Evolutionary conservation across 2,113 vertebrate species (phyloP), one percentile per base, ranked within the genome.

Genomic region (Ptychochromis oligacanthus): DNA sequence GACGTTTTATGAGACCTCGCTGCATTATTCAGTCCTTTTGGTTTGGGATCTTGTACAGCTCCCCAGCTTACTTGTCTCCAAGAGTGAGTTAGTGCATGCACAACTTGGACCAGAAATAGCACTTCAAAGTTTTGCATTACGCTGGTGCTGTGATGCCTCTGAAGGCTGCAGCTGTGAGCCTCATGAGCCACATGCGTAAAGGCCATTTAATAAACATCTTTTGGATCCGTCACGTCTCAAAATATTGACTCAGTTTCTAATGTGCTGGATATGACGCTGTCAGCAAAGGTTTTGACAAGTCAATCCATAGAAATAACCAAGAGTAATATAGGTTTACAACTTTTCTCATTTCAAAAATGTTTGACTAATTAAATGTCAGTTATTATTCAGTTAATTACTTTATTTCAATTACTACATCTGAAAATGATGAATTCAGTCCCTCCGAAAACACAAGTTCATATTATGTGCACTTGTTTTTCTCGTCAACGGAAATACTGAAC

Each of bases 211-310:
- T 88, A 92, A 94, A 94, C 93, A 87, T 88, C 70, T 88, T 88
- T 76, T 82, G 81, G 88, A 92, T 90, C 82, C 85, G 64, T 93
- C 93, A 90, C 85, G 88, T 90, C 91, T 90, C 91, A 92, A 84
- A 91, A 90, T 93, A 90, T 94, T 94, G 93, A 93, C 91, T 93
- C 90, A 56, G 85, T 91, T 91, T 94, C 91, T 90, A 90, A 84
- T 79, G 82, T 79, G 86, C 85, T 82, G 81, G 82, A 87, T 91
- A 61, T 80, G 92, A 87, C 64, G 86, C 92, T 94, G 95, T 95
- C 94, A 93, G 78, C 78, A 79, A 55, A 81, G 70, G 75, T 61
- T 88, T 75, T 93, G 91, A 94, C 91, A 81, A 83, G 88, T 94
- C 91, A 93, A 96, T 94, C 75, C 36, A 61, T 49, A 57, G 46